Percentiles rank a stretch among this genome's conserved stretches.
phyloP scores from a whole-genome alignment of 2,797 vertebrate species.

The Acrossocheilus wenchowensis region DNA sequence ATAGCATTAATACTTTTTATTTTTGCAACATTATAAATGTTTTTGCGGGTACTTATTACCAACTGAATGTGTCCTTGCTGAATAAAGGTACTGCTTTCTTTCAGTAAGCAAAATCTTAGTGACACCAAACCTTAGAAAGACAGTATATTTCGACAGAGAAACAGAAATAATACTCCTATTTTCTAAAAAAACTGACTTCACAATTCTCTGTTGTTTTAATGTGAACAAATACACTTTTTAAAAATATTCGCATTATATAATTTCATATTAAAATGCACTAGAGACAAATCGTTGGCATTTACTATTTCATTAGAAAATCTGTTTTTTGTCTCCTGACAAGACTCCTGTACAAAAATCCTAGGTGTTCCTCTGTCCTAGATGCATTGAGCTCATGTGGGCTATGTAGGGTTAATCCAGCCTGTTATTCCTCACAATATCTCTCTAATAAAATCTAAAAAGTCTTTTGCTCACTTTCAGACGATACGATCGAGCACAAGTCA shows the following conservation, averaged over 20 bases:
- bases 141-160: not conserved
- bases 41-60: not conserved
- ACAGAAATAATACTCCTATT: not conserved
- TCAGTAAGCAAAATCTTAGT: not conserved
- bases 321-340: too few species aligned
- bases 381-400: too few species aligned
- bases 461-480: slow-evolving; percentile 76
- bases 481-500: slow-evolving; percentile 89
- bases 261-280: too few species aligned
- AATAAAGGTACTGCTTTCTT: not conserved
- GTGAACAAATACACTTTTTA: too few species aligned
- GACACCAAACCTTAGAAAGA: not conserved
- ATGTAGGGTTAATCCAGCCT: not conserved
- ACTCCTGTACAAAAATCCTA: not conserved
- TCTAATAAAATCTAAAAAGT: not conserved
- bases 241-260: too few species aligned
- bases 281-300: not conserved
- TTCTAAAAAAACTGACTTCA: not conserved
- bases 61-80: not conserved
- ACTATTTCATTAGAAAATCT: not conserved
- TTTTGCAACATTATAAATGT: not conserved
- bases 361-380: too few species aligned
- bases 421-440: not conserved
- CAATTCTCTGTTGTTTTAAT: too few species aligned
- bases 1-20: not conserved